Conservation (phyloP, 2,888 invertebrate genomes). For the Blastobasis lacticolella region DNA sequence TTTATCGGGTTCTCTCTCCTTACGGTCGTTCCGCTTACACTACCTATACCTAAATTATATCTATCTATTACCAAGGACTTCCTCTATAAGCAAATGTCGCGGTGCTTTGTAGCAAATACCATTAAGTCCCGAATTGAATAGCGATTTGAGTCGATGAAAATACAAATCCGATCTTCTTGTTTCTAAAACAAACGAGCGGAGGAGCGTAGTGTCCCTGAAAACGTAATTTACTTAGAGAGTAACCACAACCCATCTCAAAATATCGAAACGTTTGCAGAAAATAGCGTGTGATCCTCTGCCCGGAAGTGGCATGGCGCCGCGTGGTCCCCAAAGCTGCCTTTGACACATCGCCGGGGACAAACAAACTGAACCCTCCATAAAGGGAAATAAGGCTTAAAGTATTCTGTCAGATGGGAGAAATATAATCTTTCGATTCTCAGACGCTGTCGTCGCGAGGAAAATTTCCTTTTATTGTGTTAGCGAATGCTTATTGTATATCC, state of each 20-base stretch:
- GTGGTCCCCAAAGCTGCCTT: conserved; percentile 28
- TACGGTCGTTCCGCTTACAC: too few species aligned
- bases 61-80: too few species aligned
- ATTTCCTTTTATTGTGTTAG: conserved; percentile 65
- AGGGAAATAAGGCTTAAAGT: conserved; percentile 37
- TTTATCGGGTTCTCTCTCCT: too few species aligned
- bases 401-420: conserved; percentile 25
- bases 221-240: too few species aligned
- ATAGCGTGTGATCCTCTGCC: conserved; percentile 27
- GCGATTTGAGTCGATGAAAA: background rate
- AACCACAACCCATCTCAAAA: background rate
- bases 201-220: too few species aligned
- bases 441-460: conserved; percentile 42
- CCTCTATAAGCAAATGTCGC: too few species aligned
- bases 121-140: too few species aligned
- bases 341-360: conserved; percentile 29
- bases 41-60: too few species aligned
- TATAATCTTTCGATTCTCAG: conserved; percentile 44
- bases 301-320: conserved; percentile 39
- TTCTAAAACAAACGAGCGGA: background rate
- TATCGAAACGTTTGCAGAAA: conserved; percentile 26
- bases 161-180: background rate
- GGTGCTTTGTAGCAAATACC: too few species aligned
- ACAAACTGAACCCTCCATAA: conserved; percentile 26
- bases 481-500: conserved; percentile 62